Evolutionary conservation across 2,113 vertebrate genomes (phyloP).

Genomic region (Centropristis striata): DNA sequence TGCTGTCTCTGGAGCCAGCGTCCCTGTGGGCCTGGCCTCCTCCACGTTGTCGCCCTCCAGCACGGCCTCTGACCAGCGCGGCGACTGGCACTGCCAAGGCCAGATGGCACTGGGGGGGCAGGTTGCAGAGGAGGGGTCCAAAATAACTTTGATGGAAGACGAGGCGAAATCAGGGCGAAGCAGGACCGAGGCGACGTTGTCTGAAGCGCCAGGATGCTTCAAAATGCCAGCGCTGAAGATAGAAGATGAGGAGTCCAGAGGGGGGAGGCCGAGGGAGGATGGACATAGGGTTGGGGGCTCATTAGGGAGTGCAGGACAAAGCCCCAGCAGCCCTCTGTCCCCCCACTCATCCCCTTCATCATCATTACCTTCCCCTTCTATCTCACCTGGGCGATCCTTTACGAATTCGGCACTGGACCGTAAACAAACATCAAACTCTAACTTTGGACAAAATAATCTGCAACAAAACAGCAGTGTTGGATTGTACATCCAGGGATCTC

Average conservation of each 20-base stretch:
- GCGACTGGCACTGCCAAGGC: conserved; percentile 62
- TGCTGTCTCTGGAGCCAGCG: conserved; percentile 51
- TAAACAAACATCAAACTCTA: conserved; percentile 57
- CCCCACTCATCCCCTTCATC: conserved; percentile 67
- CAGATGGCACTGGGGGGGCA: conserved; percentile 83
- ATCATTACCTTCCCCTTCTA: conserved; percentile 64
- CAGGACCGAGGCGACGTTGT: conserved; percentile 20
- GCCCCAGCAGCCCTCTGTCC: conserved; percentile 77
- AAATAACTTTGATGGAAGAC: conserved; percentile 83
- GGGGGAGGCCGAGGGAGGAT: conserved; percentile 31
- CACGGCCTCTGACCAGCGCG: conserved; percentile 43
- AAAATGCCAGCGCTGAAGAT: conserved; percentile 71
- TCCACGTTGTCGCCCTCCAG: conserved; percentile 60
- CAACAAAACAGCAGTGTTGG: conserved; percentile 41
- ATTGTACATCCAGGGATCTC: conserved; percentile 40
- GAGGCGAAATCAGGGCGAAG: conserved; percentile 73
- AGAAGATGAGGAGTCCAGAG: conserved; percentile 50
- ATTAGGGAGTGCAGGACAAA: conserved; percentile 81
- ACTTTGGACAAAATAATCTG: conserved; percentile 43
- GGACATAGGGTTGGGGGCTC: conserved; percentile 10
- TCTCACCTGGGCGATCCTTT: conserved; percentile 69
- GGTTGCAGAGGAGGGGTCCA: conserved; percentile 69
- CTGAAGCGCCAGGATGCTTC: conserved; percentile 78
- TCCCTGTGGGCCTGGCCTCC: conserved; percentile 49
- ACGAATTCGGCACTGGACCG: conserved; percentile 43